Evolutionary conservation across 2,888 invertebrate genomes (phyloP).

Genomic region (Spodoptera littoralis): DNA sequence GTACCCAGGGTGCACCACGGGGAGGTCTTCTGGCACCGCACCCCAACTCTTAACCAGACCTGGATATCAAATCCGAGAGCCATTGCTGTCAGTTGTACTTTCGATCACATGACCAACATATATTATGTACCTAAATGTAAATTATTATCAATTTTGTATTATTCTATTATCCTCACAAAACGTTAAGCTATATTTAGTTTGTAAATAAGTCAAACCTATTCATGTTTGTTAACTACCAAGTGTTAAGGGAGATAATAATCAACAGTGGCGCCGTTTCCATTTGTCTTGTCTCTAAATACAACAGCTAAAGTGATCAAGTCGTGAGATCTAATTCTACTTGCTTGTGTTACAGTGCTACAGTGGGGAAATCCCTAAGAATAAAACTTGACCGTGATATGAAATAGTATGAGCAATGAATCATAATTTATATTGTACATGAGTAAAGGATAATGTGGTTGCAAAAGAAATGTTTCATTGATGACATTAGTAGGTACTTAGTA

Average conservation of each 20-base stretch:
- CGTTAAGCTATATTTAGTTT: slow-evolving; percentile 15
- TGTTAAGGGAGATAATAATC: slow-evolving; percentile 39
- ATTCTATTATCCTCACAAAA: not conserved
- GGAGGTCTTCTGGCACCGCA: too few species aligned
- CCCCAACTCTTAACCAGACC: too few species aligned
- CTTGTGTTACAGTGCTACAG: not conserved
- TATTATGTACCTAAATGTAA: too few species aligned
- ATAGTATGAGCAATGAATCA: not conserved
- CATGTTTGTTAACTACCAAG: slow-evolving; percentile 16
- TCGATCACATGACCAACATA: too few species aligned
- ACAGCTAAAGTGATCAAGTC: slow-evolving; percentile 11
- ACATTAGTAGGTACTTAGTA: too few species aligned
- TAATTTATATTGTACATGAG: not conserved
- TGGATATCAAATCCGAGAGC: too few species aligned
- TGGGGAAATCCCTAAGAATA: slow-evolving; percentile 21
- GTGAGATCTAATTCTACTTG: slow-evolving; percentile 1
- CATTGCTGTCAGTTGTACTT: too few species aligned
- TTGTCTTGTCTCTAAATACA: slow-evolving; percentile 12
- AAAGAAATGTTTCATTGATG: too few species aligned
- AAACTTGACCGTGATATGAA: not conserved
- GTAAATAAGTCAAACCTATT: slow-evolving; percentile 17
- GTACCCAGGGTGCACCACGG: too few species aligned
- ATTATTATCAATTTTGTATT: too few species aligned
- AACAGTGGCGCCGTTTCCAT: slow-evolving; percentile 36
- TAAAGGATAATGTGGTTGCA: too few species aligned